Evolutionary conservation across 2,113 vertebrate genomes (phyloP), one percentile per base, ranked within the genome.

Genomic region (Uria lomvia): DNA sequence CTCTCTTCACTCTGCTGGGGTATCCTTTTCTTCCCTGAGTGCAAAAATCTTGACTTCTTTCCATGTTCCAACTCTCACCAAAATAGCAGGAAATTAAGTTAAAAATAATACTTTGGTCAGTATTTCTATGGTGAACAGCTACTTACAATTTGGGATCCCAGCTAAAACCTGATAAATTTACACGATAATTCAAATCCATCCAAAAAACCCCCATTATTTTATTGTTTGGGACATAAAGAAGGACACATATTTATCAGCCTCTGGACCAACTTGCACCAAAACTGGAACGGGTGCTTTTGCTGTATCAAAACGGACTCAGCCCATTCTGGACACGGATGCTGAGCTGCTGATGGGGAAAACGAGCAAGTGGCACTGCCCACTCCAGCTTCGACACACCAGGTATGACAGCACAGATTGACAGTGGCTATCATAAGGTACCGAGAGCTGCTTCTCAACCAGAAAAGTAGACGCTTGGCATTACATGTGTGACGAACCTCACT

Each of bases 351-450:
- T 27, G 14, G 30, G 45, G 53, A 45, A 53, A 27, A 32, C 1
- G n/a, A 82, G 40, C 82, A 34, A 49, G 38, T 6, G 47, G 49
- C 55, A 30, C 36, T 72, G 38, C n/a, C 27, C 24, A 9, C 18
- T 18, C 6, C 0, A 4, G 4, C 12, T 63, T 30, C 40, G 62
- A 21, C 47, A 53, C 53, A 45, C 4, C 29, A 72, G 30, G 11
- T 27, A 12, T 1, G 40, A 36, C 18, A 62, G 79, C 82, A 52
- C 32, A 29, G 23, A 17, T 2, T 34, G 49, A 26, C 24, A 47
- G 32, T 6, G 24, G 38, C 42, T 40, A 0, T 20, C 17, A 3
- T 1, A 8, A 62, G 30, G 55, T 23, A 24, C 43, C 2, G 1
- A 68, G 56, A 77, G 53, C 43, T 63, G 23, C 55, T 50, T 36